phyloP scores from a whole-genome alignment of 2,113 vertebrate species.

The Argyrosomus japonicus region DNA sequence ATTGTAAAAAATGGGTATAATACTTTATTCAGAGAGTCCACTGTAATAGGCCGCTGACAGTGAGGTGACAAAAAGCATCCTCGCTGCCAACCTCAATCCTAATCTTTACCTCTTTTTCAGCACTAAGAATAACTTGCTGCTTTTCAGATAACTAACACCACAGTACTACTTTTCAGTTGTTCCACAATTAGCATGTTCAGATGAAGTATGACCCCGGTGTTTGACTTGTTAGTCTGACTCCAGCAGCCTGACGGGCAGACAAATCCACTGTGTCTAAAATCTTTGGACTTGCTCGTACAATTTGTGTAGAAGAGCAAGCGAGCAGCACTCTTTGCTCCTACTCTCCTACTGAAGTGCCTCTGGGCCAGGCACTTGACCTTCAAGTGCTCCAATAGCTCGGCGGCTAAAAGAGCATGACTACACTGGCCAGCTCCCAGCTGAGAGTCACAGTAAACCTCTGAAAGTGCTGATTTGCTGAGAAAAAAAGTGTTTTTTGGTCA shows the following conservation, averaged over 20 bases:
- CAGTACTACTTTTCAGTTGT: not conserved
- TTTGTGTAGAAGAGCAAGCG: slow-evolving; percentile 5
- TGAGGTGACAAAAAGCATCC: not conserved
- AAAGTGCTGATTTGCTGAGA: slow-evolving; percentile 7
- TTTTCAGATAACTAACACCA: not conserved
- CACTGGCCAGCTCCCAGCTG: slow-evolving; percentile 23
- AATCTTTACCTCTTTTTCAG: not conserved
- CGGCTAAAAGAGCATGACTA: slow-evolving; percentile 31
- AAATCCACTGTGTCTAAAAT: slow-evolving; percentile 25
- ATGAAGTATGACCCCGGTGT: not conserved
- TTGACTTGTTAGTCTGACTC: slow-evolving; percentile 22
- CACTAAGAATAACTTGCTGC: not conserved
- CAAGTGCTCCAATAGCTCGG: slow-evolving; percentile 45
- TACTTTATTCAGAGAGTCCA: not conserved
- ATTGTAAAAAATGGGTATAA: not conserved
- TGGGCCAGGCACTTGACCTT: slow-evolving; percentile 62
- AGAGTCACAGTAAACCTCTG: slow-evolving; percentile 14
- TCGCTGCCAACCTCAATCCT: not conserved
- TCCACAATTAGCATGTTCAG: not conserved
- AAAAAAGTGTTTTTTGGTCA: not conserved
- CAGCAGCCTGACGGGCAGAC: not conserved
- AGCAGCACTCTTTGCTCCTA: slow-evolving; percentile 31
- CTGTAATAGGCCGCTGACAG: not conserved
- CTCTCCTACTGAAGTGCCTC: slow-evolving; percentile 58
- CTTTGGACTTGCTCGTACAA: slow-evolving; percentile 39